These are phyloP conservation scores for Bimastos eiseni DNA, from an alignment of 2,888 invertebrate genomes.

Conservation along the genomic window DNA sequence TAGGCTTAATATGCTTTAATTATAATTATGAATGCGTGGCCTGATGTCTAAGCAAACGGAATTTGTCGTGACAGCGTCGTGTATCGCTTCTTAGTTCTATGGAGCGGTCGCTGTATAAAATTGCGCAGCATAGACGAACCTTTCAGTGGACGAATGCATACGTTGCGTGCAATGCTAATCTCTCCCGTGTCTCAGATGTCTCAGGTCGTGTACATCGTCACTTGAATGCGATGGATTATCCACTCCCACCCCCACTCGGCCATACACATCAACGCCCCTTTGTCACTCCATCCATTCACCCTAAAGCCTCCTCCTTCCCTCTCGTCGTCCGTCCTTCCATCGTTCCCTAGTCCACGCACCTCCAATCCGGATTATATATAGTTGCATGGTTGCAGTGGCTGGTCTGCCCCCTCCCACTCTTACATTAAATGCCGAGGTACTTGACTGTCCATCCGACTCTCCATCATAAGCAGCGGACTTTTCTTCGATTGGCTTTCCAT, in stretches of 20 bases:
- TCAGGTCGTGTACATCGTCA: not conserved
- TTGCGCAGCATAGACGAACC: not conserved
- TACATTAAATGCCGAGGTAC: not conserved
- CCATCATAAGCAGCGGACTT: not conserved
- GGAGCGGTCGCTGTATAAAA: not conserved
- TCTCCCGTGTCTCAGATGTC: not conserved
- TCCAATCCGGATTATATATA: not conserved
- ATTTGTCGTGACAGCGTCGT: not conserved
- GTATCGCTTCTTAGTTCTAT: not conserved
- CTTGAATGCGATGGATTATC: not conserved
- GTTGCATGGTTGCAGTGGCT: not conserved
- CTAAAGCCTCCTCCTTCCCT: not conserved
- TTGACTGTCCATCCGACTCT: not conserved
- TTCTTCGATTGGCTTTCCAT: not conserved
- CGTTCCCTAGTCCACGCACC: not conserved
- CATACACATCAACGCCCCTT: not conserved
- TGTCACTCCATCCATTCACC: not conserved
- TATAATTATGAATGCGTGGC: too few relatives aligned
- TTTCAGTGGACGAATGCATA: not conserved
- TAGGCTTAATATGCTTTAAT: too few relatives aligned
- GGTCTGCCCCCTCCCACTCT: not conserved
- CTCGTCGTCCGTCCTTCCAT: not conserved
- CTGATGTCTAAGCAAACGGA: not conserved
- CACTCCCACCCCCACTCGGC: not conserved
- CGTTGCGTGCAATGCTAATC: constrained; percentile 13